Evolutionary conservation across 2,797 vertebrate genomes (phyloP).

Genomic region (Labroides dimidiatus): DNA sequence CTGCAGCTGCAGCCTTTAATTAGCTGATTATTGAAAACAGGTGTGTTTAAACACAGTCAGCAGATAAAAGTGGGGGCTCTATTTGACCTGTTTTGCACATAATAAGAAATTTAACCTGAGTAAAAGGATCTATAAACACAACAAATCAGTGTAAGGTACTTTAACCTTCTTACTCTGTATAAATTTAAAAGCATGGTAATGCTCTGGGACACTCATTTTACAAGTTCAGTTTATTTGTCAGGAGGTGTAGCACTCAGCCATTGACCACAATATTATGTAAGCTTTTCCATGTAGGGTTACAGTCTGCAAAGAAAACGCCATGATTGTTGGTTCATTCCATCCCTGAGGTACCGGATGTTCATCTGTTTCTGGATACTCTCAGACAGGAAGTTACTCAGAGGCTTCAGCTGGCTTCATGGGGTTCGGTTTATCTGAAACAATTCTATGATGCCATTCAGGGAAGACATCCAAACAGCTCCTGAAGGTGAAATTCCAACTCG

Average conservation of each 20-base stretch:
- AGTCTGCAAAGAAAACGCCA: too few species aligned
- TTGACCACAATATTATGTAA: neutral
- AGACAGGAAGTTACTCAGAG: too few species aligned
- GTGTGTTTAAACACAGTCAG: conserved; percentile 39
- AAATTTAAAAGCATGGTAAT: neutral
- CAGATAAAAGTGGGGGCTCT: neutral
- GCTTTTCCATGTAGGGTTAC: too few species aligned
- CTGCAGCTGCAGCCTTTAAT: conserved; percentile 14
- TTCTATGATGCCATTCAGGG: too few species aligned
- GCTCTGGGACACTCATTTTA: neutral
- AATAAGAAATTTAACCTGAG: neutral
- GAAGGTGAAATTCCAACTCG: too few species aligned
- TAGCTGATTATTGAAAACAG: conserved; percentile 56
- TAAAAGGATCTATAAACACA: neutral
- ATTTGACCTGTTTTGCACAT: neutral
- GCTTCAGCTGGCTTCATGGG: too few species aligned
- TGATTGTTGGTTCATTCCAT: too few species aligned
- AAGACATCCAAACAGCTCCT: too few species aligned
- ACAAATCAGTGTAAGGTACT: neutral
- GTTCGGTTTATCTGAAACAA: too few species aligned
- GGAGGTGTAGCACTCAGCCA: neutral
- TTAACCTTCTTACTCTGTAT: neutral
- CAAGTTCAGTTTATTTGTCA: neutral
- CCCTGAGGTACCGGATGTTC: too few species aligned
- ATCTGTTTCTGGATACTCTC: too few species aligned